Evolutionary conservation across 2,797 vertebrate genomes (phyloP), one percentile per base, ranked within the genome.

Genomic region (Sebastes steindachneri): DNA sequence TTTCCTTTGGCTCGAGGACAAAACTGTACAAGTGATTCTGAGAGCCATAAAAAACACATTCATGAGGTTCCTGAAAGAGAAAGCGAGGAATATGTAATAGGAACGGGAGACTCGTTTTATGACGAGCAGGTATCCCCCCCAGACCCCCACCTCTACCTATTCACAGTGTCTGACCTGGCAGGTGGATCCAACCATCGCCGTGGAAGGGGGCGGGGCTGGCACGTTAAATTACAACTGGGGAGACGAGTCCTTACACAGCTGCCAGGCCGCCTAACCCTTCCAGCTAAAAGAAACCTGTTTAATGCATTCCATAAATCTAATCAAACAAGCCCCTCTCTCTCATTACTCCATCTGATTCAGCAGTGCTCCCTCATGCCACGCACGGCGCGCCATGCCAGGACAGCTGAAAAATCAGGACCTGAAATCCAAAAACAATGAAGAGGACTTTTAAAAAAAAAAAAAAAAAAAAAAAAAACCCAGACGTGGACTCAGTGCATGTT

Each of bases 231-330:
- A 84, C 80, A 77, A 77, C 77, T 45, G 37, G 85, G 88, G 83
- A 77, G 84, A 88, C 55, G 19, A 78, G 76, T 74, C 75, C 64
- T 86, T 91, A 92, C 80, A 89, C 83, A 76, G 88, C 86, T 94
- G 93, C 92, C 91, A 92, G 80, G 88, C 74, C 84, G 87, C 66
- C 71, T 70, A 85, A 84, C 76, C 87, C 86, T 88, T 93, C 92
- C 91, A 95, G 88, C 82, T 63, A 92, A 95, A 95, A 91, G 85
- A 70, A 72, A 60, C 37, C 79, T 65, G 83, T 95, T 95, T 95
- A 95, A 96, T 95, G 85, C 82, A 83, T 90, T 92, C 88, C 89
- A 94, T 95, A 95, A 96, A 96, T 95, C 91, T 85, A 94, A 95
- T 95, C 93, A 94, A 95, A 95, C 88, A 92, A 93, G 90, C 76